Conservation (phyloP, 2,888 invertebrate genomes). For the Neoascia interrupta region DNA sequence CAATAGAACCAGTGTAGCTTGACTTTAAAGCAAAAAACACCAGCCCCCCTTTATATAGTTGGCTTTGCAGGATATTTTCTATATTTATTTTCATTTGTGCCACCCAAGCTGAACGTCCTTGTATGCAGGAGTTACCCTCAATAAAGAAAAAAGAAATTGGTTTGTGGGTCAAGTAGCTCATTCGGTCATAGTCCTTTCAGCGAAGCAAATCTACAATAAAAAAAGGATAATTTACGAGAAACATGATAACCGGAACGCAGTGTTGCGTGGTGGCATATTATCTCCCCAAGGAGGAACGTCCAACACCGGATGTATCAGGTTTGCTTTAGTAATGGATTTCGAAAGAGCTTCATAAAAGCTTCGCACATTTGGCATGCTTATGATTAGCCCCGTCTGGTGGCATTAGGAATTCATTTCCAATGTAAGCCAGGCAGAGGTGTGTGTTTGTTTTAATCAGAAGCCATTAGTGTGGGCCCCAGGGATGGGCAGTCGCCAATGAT, state of each 20-base stretch:
- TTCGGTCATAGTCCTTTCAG: slow-evolving; percentile 1
- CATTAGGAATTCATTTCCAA: slow-evolving; percentile 23
- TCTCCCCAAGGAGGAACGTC: slow-evolving; percentile 10
- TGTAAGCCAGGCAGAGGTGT: slow-evolving; percentile 12
- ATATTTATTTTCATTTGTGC: slow-evolving; percentile 33
- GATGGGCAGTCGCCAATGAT: slow-evolving; percentile 34
- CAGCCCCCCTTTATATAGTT: not conserved
- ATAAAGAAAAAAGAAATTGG: slow-evolving; percentile 9
- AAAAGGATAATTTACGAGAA: not conserved
- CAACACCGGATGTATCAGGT: slow-evolving; percentile 12
- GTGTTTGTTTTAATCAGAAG: slow-evolving; percentile 41
- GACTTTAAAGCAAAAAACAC: no score
- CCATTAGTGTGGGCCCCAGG: slow-evolving; percentile 35
- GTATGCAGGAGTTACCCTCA: slow-evolving; percentile 7
- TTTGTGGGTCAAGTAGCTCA: slow-evolving; percentile 12
- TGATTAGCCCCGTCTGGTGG: not conserved
- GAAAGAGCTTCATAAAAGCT: slow-evolving; percentile 3
- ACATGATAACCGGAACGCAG: not conserved
- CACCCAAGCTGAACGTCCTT: slow-evolving; percentile 16
- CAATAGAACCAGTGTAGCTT: slow-evolving; percentile 28
- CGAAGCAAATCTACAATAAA: not conserved
- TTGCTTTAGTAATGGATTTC: slow-evolving; percentile 15
- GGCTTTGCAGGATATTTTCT: slow-evolving; percentile 49
- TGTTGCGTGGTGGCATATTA: slow-evolving; percentile 1
- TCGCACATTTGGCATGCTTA: not conserved